Evolutionary conservation across 2,113 vertebrate species (phyloP).

Genomic region (Baryphthengus martii): DNA sequence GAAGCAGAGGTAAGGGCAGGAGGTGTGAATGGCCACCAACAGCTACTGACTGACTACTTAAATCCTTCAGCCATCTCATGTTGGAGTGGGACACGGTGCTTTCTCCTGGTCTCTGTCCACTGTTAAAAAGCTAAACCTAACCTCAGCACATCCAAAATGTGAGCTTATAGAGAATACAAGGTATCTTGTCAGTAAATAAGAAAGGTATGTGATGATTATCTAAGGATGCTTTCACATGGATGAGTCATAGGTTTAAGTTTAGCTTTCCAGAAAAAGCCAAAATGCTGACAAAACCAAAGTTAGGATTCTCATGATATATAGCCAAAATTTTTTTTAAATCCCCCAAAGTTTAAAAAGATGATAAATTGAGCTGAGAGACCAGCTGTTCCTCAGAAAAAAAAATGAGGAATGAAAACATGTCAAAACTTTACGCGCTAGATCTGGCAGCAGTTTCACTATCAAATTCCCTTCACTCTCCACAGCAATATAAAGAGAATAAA

Average conservation of each 20-base stretch:
- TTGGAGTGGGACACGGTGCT: rapidly evolving
- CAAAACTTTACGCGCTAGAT: neutral
- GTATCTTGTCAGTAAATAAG: neutral
- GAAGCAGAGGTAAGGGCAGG: neutral
- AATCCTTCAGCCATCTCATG: neutral
- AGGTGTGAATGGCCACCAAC: neutral
- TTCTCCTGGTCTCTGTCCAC: neutral
- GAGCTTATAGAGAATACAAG: neutral
- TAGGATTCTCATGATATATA: neutral
- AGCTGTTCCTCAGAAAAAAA: neutral
- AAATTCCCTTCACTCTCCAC: neutral
- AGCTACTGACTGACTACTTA: neutral
- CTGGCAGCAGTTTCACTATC: neutral
- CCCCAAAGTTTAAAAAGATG: neutral
- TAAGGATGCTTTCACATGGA: neutral
- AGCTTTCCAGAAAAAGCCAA: neutral
- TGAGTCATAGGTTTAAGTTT: neutral
- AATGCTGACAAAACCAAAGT: neutral
- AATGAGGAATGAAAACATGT: neutral
- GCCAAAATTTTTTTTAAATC: neutral
- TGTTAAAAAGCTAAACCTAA: neutral
- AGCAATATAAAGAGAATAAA: neutral
- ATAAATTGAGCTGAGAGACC: neutral
- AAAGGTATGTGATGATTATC: neutral
- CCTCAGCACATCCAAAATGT: neutral